Base-by-base conservation (phyloP, 1,140 invertebrate species). In the Anoplophora glabripennis region DNA sequence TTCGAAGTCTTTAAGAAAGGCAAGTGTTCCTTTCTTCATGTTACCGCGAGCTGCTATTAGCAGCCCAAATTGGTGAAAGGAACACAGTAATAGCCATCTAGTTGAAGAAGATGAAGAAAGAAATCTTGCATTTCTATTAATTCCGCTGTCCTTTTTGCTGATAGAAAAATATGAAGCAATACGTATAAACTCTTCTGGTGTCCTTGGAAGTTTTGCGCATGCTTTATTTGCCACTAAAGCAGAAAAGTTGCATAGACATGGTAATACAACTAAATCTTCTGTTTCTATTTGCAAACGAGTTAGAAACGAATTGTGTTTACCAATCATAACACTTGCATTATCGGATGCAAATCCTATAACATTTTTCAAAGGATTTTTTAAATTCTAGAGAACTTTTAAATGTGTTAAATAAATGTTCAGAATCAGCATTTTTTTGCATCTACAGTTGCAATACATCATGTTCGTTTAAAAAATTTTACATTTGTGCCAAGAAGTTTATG, bases 271-370 rank as follows among this genome's bases (percentile, higher is more conserved):
- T 14, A 48, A 37, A 4, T 38, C 56, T 28, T 15, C 9, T 7
- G 9, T 59, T 44, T 59, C 42, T 47, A 10, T 8, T 21, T 54
- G 11, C n/a, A 65, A 56, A 3, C 48, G 47, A 17, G 57, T 53
- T 12, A 56, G 48, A 41, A 61, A 61, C 35, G 70, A 75, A 56
- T 76, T 67, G 46, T 73, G 37, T 10, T 45, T 48, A 10, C 73
- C 74, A 12, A 77, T 65, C 72, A 74, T 77, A 12, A 66, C 67
- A 42, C 71, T 75, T 4, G 73, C 70, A 11, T 73, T 69, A 67
- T 77, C 75, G 12, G 68, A 65, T 8, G 70, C 72, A 68, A 72
- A 75, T 10, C 73, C 75, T 21, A 78, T 66, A 58, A 77, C 62
- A 51, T 77, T 76, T 9, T 15, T 34, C 63, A 57, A 9, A 4